Base-by-base conservation (phyloP, 2,888 invertebrate genomes). In the Drosophila quinaria region DNA sequence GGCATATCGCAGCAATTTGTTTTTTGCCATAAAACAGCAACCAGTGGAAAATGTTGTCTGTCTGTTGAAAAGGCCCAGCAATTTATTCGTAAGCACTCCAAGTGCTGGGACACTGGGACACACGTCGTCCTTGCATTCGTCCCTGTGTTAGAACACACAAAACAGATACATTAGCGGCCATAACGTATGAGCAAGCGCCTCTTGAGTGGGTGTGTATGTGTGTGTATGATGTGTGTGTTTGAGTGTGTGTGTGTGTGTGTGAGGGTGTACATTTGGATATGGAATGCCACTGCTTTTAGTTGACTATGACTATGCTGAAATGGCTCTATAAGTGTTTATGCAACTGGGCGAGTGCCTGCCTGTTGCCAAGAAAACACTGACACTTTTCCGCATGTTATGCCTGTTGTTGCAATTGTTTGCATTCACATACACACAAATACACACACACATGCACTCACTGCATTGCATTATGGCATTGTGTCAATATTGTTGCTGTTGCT, bases 81-180 rank as follows among this genome's bases (percentile, higher is more conserved):
- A 70, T 59, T 65, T 70, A 70, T 55, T 67, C 67, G 74, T 54
- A 71, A 75, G 56, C 22, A 54, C 44, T 60, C 15, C 64, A 51
- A 58, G 69, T 66, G 58, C 75, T 69, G 58, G 51, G 56, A 63
- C 63, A 56, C 51, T 63, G 52, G 51, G 35, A 46, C 55, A 56
- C 63, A 22, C 22, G 4, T 62, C 65, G 65, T 69, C 51, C 74
- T 74, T 70, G 74, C 66, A 51, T 47, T 63, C 49, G 60, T 60
- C 52, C 71, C 61, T 65, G 49, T 65, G 49, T 42, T 49, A 44
- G 67, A 66, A 88, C 85, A 88, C 81, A 86, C 78, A 81, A 88
- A 88, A 84, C 87, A 86, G 86, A 86, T 78, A 84, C 89, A 86
- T 86, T 86, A 86, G 86, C 86, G 86, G 69, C 89, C 82, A 77